These are phyloP conservation scores for Baryphthengus martii DNA, from an alignment of 2,113 vertebrate species.

Conservation along the genomic window DNA sequence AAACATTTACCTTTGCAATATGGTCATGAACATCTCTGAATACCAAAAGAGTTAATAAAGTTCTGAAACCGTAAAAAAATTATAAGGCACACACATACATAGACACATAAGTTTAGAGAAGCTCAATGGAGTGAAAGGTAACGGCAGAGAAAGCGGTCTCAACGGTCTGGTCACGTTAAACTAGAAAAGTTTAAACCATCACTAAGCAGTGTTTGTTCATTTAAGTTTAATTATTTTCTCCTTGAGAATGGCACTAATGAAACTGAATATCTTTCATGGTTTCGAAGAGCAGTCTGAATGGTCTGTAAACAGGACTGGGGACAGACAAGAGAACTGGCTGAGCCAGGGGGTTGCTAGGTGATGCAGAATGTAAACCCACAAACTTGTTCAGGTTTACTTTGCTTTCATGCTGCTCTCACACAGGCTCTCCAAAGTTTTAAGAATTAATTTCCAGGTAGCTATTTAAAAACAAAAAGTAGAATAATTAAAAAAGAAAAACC, in stretches of 20 bases:
- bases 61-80: background rate
- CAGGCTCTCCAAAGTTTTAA: conserved; percentile 76
- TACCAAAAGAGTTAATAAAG: background rate
- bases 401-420: conserved; percentile 79
- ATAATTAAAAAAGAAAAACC: conserved; percentile 29
- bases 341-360: conserved; percentile 81
- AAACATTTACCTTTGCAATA: background rate
- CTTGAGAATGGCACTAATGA: conserved; percentile 83
- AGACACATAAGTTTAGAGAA: background rate
- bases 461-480: conserved; percentile 42
- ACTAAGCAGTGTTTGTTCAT: conserved; percentile 80
- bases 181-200: conserved; percentile 70
- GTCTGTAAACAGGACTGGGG: conserved; percentile 81
- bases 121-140: conserved; percentile 12
- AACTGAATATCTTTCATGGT: conserved; percentile 81
- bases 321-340: conserved; percentile 77
- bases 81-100: background rate
- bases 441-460: conserved; percentile 75
- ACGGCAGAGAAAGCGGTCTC: conserved; percentile 41
- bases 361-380: conserved; percentile 80
- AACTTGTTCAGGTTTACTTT: conserved; percentile 82
- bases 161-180: conserved; percentile 58
- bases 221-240: conserved; percentile 86
- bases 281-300: conserved; percentile 77
- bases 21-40: background rate